Percentiles rank a stretch among this genome's conserved stretches.
Conservation (phyloP, 2,797 vertebrate genomes). For the Rhyacichthys aspro region DNA sequence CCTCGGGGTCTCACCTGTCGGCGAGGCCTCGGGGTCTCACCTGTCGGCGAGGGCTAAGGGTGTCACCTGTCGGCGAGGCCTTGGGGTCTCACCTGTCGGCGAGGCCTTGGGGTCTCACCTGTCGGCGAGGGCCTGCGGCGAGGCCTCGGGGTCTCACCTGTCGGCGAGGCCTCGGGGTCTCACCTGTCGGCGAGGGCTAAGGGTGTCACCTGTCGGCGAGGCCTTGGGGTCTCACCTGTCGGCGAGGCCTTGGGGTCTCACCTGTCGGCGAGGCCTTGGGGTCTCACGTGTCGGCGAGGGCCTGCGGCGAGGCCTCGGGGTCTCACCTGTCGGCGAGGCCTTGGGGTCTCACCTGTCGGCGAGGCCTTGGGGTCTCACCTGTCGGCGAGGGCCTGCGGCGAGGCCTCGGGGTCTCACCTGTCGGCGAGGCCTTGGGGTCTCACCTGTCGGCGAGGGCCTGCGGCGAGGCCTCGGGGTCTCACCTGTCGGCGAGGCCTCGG, state of each 20-base stretch:
- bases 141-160: conserved; percentile 84
- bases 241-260: conserved; percentile 75
- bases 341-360: conserved; percentile 81
- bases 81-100: conserved; percentile 83
- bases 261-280: conserved; percentile 83
- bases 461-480: no score
- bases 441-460: conserved; percentile 86
- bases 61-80: conserved; percentile 80
- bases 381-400: conserved; percentile 84
- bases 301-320: conserved; percentile 78
- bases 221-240: conserved; percentile 85
- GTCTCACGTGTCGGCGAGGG: no score
- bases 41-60: conserved; percentile 87
- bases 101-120: no score
- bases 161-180: conserved; percentile 82
- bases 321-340: conserved; percentile 83
- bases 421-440: conserved; percentile 78
- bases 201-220: conserved; percentile 80
- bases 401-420: conserved; percentile 77
- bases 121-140: conserved; percentile 83
- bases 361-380: conserved; percentile 77
- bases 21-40: conserved; percentile 82
- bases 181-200: conserved; percentile 87
- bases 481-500: conserved; percentile 84
- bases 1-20: conserved; percentile 85